Evolutionary conservation across 2,113 vertebrate species (phyloP), one percentile per base, ranked within the genome.

Genomic region (Heloderma charlesbogerti): DNA sequence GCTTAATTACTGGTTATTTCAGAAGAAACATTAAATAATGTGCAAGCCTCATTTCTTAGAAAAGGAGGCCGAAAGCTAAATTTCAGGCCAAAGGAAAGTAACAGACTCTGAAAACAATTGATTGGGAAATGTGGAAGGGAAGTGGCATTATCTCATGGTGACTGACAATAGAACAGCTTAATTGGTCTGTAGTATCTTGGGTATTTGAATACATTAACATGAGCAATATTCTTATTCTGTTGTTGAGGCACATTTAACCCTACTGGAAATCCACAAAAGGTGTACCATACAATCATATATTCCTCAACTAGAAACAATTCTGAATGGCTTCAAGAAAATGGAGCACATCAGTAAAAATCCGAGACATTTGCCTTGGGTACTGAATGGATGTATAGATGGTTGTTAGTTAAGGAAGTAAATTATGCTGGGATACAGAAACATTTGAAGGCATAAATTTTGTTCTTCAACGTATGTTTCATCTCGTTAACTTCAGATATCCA

Each of bases 141-240:
- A 83, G 81, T 87, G 9, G 27, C 90, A 78, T 94, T 63, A 83
- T 93, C 92, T 96, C 93, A 94, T 80, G 88, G 66, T 51, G 87
- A 66, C 84, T 77, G 71, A 22, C 84, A 96, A 92, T 51, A 78
- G 54, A 86, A 82, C 66, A 77, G 91, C 89, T 83, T 88, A 88
- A 88, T 88, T 88, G 87, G 83, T 86, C 90, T 92, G 27, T 75
- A 57, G 51, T 72, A 89, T 84, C 71, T 43, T 84, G 60, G 54
- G 89, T 92, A 25, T 25, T 91, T 89, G 85, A 91, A 81, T 74
- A 74, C 25, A 74, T 91, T 82, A 91, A 74, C 78, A 72, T 82
- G 74, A 25, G 20, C 66, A 72, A 51, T 89, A 54, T 90, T 89
- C 87, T 45, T 91, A 71, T 90, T 89, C 67, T 67, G 87, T 57